These are phyloP conservation scores for Astreopora myriophthalma DNA, from an alignment of 64 coral and sea anemone species.

Conservation along the genomic window DNA sequence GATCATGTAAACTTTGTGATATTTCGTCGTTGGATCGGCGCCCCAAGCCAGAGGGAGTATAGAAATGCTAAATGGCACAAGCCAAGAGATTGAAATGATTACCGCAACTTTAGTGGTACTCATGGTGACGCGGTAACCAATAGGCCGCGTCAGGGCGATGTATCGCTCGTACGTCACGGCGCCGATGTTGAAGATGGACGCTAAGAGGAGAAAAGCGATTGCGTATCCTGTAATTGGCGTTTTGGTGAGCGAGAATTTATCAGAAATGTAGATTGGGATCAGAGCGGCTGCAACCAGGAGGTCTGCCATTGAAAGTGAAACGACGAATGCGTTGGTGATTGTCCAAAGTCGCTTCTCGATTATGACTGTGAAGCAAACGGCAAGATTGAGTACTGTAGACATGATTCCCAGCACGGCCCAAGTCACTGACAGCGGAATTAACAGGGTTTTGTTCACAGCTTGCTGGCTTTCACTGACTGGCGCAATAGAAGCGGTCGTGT, in stretches of 20 bases:
- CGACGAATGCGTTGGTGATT: constrained; percentile 78
- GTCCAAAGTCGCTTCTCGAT: constrained; percentile 59
- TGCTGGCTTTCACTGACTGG: not conserved
- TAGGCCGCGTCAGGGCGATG: constrained; percentile 74
- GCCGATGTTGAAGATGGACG: constrained; percentile 88
- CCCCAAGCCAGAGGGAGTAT: constrained; percentile 84
- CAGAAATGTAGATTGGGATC: constrained; percentile 73
- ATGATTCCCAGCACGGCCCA: constrained; percentile 52
- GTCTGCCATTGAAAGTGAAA: constrained; percentile 70
- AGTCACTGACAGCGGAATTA: constrained; percentile 43
- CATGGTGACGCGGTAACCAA: constrained; percentile 81
- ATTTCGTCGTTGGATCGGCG: constrained; percentile 28
- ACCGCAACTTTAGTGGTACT: constrained; percentile 40
- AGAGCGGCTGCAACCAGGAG: constrained; percentile 73
- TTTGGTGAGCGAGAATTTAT: constrained; percentile 43
- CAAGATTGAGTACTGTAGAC: constrained; percentile 47
- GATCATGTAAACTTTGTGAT: constrained; percentile 71
- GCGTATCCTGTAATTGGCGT: constrained; percentile 64
- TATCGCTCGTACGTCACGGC: constrained; percentile 91
- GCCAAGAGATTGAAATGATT: constrained; percentile 63
- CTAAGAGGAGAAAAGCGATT: constrained; percentile 73
- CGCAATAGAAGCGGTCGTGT: not conserved
- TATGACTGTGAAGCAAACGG: constrained; percentile 59
- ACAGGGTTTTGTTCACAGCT: not conserved
- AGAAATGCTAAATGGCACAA: constrained; percentile 54